phyloP scores from a whole-genome alignment of 2,797 vertebrate genomes.

The Anableps anableps region DNA sequence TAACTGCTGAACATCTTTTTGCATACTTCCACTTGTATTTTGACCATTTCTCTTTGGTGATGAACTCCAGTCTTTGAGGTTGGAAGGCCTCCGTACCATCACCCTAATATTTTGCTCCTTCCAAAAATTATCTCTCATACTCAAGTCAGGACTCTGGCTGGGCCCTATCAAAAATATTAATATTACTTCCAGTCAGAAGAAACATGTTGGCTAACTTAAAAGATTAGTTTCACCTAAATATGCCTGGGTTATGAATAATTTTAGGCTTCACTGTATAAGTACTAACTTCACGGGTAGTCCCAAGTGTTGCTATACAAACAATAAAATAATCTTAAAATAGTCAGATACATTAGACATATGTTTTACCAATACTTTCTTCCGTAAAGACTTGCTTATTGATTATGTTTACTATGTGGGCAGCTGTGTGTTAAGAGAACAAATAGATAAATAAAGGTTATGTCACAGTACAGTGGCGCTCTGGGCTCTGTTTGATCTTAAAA shows the following conservation, averaged over 20 bases:
- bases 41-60: neutral
- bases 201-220: neutral
- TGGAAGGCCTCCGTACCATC: neutral
- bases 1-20: neutral
- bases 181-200: neutral
- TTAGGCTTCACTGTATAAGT: neutral
- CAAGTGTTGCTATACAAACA: neutral
- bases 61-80: neutral
- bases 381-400: neutral
- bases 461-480: neutral
- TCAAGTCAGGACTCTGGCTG: neutral
- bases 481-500: slow-evolving; percentile 22
- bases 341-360: neutral
- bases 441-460: neutral
- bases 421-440: neutral
- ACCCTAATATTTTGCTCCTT: neutral
- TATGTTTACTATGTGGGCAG: neutral
- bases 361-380: neutral
- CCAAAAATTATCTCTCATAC: too few relatives aligned
- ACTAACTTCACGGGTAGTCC: neutral
- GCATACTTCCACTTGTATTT: neutral
- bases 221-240: neutral
- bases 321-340: neutral
- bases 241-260: neutral
- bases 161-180: neutral